phyloP scores from a whole-genome alignment of 2,113 vertebrate genomes.

The Aegotheles bennettii region DNA sequence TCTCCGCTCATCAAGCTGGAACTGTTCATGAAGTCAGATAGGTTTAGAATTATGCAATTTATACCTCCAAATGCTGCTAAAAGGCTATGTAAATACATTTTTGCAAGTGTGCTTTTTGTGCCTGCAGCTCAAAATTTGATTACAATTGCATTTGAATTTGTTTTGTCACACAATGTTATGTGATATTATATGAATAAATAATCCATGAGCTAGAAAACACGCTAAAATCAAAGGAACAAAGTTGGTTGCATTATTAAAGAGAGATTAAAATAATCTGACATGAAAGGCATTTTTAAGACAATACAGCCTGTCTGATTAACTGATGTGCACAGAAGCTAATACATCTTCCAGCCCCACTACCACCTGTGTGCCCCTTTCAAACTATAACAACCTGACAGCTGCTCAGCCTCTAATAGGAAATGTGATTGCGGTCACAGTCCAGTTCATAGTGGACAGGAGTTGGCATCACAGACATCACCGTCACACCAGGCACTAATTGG shows the following conservation, averaged over 20 bases:
- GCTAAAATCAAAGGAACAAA: slow-evolving; percentile 1
- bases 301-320: not conserved
- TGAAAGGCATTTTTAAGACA: slow-evolving; percentile 27
- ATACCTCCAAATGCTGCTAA: not conserved
- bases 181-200: slow-evolving; percentile 28
- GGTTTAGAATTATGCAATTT: not conserved
- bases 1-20: not conserved
- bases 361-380: no score
- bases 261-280: slow-evolving; percentile 22
- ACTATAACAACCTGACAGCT: no score
- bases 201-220: slow-evolving; percentile 2
- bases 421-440: slow-evolving; percentile 12
- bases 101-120: not conserved
- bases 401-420: slow-evolving; percentile 21
- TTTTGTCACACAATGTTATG: not conserved
- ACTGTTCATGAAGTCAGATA: not conserved
- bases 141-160: slow-evolving; percentile 3
- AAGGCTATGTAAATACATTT: not conserved
- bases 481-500: slow-evolving; percentile 4
- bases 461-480: not conserved
- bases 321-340: not conserved
- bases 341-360: not conserved
- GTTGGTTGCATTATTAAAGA: slow-evolving; percentile 31
- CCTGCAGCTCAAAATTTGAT: not conserved
- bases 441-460: slow-evolving; percentile 14